Evolutionary conservation across 2,797 vertebrate genomes (phyloP), one percentile per base, ranked within the genome.

Genomic region (Numenius phaeopus): DNA sequence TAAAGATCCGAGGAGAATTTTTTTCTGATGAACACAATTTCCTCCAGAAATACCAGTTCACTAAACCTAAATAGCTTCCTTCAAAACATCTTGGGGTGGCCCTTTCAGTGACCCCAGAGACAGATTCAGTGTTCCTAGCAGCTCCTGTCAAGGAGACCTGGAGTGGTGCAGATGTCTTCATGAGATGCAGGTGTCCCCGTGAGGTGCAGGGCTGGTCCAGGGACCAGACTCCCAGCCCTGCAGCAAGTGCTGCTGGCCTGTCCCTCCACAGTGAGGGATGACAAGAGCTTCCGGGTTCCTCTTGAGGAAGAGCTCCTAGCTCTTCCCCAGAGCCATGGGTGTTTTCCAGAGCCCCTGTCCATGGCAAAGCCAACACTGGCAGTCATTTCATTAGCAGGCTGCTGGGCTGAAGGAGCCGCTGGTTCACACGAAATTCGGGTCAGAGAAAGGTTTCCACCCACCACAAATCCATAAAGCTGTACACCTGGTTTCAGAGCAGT

Each of bases 321-420:
- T 67, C 57, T 75, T 39, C 18, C n/a, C 27, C 40, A 49, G 34
- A 61, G 9, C 17, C 18, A 22, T 1, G 4, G 6, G 7, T 3
- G 4, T 23, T 50, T 80, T 78, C 37, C 70, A 57, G 40, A 73
- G 24, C 2, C 10, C 8, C 27, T 18, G 29, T 17, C 30, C 24
- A 9, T 0, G 11, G 23, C 1, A 1, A 57, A 83, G 29, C 13
- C 3, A 8, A 8, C 23, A 13, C 6, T 1, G 5, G 4, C 14
- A 37, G 13, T 37, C 44, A 29, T 61, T 59, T 34, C 64, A 62
- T 3, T 8, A 7, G 4, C n/a, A 69, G 40, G 12, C 22, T 67
- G 9, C 7, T 52, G 15, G 3, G 3, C 7, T 57, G 37, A 61
- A 82, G 37, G 22, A 44, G 2, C 4, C 16, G 46, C 42, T 62